phyloP scores from a whole-genome alignment of 2,888 invertebrate genomes.

The Synanthedon myopaeformis region DNA sequence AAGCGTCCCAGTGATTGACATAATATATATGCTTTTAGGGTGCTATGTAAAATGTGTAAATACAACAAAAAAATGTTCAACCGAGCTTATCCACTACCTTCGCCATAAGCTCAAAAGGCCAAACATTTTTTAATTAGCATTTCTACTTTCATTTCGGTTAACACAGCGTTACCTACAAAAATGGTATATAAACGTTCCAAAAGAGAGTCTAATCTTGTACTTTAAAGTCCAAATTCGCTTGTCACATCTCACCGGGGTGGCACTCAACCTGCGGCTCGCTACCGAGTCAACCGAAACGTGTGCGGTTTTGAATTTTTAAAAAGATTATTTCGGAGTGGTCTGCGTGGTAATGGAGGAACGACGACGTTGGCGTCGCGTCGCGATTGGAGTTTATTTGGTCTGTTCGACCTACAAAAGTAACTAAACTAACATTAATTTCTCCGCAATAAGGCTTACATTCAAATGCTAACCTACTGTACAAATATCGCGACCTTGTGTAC shows the following conservation, averaged over 20 bases:
- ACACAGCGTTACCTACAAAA: conserved; percentile 18
- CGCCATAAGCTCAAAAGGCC: conserved; percentile 8
- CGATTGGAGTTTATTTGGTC: too few species aligned
- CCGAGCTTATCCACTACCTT: conserved; percentile 6
- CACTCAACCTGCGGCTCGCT: conserved; percentile 23
- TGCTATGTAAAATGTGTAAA: not conserved
- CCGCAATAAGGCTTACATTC: too few species aligned
- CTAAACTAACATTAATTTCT: too few species aligned
- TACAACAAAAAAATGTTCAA: conserved; percentile 1
- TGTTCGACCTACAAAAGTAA: too few species aligned
- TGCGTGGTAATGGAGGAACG: conserved; percentile 35
- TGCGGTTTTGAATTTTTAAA: conserved; percentile 56
- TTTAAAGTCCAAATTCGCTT: conserved; percentile 15
- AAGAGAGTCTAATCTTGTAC: conserved; percentile 9
- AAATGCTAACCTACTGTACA: too few species aligned
- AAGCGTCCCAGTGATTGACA: too few species aligned
- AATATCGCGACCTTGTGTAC: too few species aligned
- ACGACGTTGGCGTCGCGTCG: conserved; percentile 13
- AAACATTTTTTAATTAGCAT: conserved; percentile 37
- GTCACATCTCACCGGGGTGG: conserved; percentile 19
- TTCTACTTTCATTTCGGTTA: conserved; percentile 33
- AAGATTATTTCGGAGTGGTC: conserved; percentile 52
- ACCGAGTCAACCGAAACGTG: conserved; percentile 26
- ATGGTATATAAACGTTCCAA: conserved; percentile 14
- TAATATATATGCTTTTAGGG: too few species aligned